Evolutionary conservation across 1,140 invertebrate genomes (phyloP).

Genomic region (Mya arenaria): DNA sequence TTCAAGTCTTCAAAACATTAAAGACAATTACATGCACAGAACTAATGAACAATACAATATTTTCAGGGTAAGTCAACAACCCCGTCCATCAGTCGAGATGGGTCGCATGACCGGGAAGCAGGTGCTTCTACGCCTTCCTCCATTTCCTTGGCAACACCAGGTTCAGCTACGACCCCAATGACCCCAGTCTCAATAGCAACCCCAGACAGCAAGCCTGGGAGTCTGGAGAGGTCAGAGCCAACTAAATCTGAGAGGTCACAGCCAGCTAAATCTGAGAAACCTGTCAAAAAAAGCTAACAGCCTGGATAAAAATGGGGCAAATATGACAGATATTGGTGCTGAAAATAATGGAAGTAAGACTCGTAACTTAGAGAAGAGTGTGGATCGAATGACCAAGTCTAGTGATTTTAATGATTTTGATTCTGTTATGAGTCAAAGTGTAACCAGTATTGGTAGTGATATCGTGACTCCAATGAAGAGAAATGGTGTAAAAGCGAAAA

Average conservation of each 20-base stretch:
- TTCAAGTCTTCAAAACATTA: too few species aligned
- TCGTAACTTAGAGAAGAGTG: conserved; percentile 27
- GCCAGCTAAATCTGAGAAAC: conserved; percentile 4
- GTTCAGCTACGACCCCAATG: not conserved
- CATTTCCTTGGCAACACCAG: not conserved
- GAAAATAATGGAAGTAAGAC: conserved; percentile 12
- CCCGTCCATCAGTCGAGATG: not conserved
- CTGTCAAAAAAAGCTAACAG: conserved; percentile 41
- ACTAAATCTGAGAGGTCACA: not conserved
- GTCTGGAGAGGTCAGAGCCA: not conserved
- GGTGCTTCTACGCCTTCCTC: not conserved
- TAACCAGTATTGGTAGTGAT: conserved; percentile 55
- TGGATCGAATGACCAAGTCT: conserved; percentile 23
- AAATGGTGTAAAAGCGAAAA: conserved; percentile 23
- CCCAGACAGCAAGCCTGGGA: not conserved
- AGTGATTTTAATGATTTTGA: conserved; percentile 44
- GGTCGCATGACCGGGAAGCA: not conserved
- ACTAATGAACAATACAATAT: too few species aligned
- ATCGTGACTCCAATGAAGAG: conserved; percentile 28
- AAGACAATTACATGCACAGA: too few species aligned
- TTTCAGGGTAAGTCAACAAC: not conserved
- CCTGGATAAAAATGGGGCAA: not conserved
- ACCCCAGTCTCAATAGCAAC: not conserved
- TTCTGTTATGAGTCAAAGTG: conserved; percentile 42
- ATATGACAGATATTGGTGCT: not conserved